Percentiles rank a stretch among this genome's conserved stretches.
Conservation (phyloP, 2,888 invertebrate species). For the Phalera bucephala region DNA sequence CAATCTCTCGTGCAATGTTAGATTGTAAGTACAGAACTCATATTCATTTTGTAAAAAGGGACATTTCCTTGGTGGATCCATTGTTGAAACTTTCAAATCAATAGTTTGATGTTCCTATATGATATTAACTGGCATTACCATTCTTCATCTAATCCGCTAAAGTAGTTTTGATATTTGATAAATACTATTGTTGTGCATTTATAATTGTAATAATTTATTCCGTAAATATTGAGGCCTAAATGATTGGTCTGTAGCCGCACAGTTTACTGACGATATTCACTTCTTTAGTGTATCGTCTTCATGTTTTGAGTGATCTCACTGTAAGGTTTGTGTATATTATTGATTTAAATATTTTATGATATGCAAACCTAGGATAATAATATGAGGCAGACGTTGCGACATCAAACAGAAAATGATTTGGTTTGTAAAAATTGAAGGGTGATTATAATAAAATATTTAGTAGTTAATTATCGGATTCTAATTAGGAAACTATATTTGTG, state of each 20-base stretch:
- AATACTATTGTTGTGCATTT: constrained; percentile 31
- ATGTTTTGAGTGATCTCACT: constrained; percentile 62
- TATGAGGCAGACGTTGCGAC: too few species aligned
- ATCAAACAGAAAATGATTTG: constrained; percentile 3
- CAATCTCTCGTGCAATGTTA: constrained; percentile 76
- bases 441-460: not conserved
- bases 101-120: constrained; percentile 3
- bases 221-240: constrained; percentile 25
- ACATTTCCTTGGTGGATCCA: constrained; percentile 17
- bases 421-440: not conserved
- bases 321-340: constrained; percentile 40
- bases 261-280: constrained; percentile 21
- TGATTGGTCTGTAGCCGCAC: constrained; percentile 23
- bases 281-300: constrained; percentile 17
- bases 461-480: not conserved
- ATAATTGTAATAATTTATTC: constrained; percentile 30
- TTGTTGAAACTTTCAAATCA: constrained; percentile 20
- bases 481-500: constrained; percentile 2
- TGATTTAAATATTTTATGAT: constrained; percentile 18
- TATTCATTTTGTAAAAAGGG: constrained; percentile 37
- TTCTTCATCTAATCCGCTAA: constrained; percentile 6
- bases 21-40: constrained; percentile 74
- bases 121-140: constrained; percentile 5
- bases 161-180: not conserved
- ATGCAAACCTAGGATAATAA: too few species aligned